phyloP scores from a whole-genome alignment of 2,888 invertebrate species.

The Limnephilus marmoratus region DNA sequence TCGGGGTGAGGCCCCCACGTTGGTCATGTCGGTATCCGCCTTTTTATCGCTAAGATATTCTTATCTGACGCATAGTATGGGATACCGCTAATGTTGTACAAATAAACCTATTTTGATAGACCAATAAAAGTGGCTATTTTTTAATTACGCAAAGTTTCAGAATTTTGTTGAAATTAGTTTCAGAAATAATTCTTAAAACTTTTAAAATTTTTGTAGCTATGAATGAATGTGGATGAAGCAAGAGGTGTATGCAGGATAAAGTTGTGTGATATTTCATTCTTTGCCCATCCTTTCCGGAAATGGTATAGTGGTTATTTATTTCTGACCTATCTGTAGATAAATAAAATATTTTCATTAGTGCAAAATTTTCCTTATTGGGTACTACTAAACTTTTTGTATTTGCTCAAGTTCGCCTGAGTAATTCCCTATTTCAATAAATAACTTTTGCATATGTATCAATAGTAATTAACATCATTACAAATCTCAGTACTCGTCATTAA shows the following conservation, averaged over 20 bases:
- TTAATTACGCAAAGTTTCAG: not conserved
- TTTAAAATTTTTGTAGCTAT: not conserved
- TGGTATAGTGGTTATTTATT: not conserved
- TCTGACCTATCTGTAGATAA: not conserved
- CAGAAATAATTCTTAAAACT: not conserved
- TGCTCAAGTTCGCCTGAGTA: not conserved
- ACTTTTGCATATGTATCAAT: not conserved
- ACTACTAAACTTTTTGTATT: not conserved
- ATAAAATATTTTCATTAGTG: not conserved
- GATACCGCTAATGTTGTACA: not conserved
- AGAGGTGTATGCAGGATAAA: not conserved
- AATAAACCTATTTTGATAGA: not conserved
- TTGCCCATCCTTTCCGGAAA: not conserved
- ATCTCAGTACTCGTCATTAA: not conserved
- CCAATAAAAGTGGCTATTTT: not conserved
- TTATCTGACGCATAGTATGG: slow-evolving; percentile 37
- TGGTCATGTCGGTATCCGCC: slow-evolving; percentile 48
- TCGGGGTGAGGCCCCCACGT: slow-evolving; percentile 51
- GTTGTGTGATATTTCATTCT: not conserved
- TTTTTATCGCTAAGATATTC: slow-evolving; percentile 45
- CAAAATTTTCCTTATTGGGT: not conserved
- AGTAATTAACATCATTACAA: not conserved
- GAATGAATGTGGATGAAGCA: not conserved
- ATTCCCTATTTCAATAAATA: not conserved
- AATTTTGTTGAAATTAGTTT: not conserved